Evolutionary conservation across 2,888 invertebrate genomes (phyloP), one percentile per base, ranked within the genome.

Genomic region (Leptopterna dolabrata): DNA sequence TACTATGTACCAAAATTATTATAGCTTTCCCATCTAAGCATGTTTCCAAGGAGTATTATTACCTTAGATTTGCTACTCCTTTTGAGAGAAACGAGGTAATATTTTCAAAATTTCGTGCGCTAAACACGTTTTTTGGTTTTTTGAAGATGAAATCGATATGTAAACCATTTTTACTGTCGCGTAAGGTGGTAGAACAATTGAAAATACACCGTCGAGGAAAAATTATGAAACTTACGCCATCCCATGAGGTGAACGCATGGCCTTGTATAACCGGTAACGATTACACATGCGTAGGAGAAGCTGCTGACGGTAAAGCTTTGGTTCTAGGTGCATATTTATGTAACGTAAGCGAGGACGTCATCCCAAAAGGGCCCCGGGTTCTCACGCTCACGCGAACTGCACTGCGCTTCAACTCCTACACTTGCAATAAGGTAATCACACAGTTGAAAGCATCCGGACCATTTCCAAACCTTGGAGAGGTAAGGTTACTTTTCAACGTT

Each of bases 401-500:
- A 24, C 51, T 89, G 24, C 86, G 89, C 16, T 90, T 88, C 76
- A 90, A 90, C 78, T 45, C 89, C 4, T 88, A 85, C 80, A 87
- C 88, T 19, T 86, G 88, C 45, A 87, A 86, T 51, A 87, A 83
- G 70, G 81, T 90, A 4, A 41, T 90, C 6, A 87, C 87, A 14
- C 83, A 87, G 43, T 87, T 90, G 55, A 87, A 83, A 83, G 82
- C 84, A 4, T 82, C 89, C 14, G 92, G 92, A 90, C 94, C 91
- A 90, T 94, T 91, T 89, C 94, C 93, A 92, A 93, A 88, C 91
- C 92, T 92, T 91, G 94, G 91, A 91, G 94, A 92, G 92, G 93
- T 92, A 2, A 93, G 95, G 89, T 92, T 95, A 14, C 94, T 95
- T 90, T 95, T 93, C 90, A 94, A 94, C 89, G 91, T 95, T 36